Base-by-base conservation (phyloP, 1,140 invertebrate species). In the Ceratosolen solmsi region DNA sequence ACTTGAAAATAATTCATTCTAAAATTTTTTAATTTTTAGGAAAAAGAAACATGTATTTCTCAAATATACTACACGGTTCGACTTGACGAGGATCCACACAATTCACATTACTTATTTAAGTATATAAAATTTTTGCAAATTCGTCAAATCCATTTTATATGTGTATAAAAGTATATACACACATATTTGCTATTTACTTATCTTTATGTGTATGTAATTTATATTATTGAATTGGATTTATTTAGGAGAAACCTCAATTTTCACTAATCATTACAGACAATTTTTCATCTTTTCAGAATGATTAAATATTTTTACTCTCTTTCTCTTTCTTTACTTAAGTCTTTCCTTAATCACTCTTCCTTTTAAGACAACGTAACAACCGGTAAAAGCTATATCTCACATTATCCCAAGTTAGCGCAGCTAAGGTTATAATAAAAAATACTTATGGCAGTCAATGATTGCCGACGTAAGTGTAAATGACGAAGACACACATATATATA, bases 361-460 rank as follows among this genome's bases (percentile, higher is more conserved):
- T 49, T 46, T 82, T 83, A 83, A 83, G 85, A 83, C 81, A 84
- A 83, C 85, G 82, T 84, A 91, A 89, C 87, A 90, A 89, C 88
- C 85, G 85, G 89, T 90, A 90, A 89, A 91, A 90, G 87, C 89
- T 90, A 90, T 87, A 86, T 89, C 87, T 88, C 87, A 87, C 85
- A 82, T 86, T 84, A 86, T 90, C 88, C 90, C 89, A 91, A 89
- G 89, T 90, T 89, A 91, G 89, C 87, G 88, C 88, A 87, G 85
- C 85, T 85, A 83, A 79, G 77, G 25, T 83, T 33, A 74, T 51
- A 83, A 83, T 83, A 75, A 82, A 90, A 90, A 89, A 89, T 89
- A 88, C 30, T 60, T 88, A 87, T 90, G 89, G 88, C 89, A n/a
- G 89, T 91, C 84, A 88, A 72, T 46, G 9, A 74, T 79, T 60